Percentiles rank a stretch among this genome's conserved stretches.
Evolutionary conservation across 2,888 invertebrate genomes (phyloP).

Genomic region (Hydrotaea cyrtoneurina): DNA sequence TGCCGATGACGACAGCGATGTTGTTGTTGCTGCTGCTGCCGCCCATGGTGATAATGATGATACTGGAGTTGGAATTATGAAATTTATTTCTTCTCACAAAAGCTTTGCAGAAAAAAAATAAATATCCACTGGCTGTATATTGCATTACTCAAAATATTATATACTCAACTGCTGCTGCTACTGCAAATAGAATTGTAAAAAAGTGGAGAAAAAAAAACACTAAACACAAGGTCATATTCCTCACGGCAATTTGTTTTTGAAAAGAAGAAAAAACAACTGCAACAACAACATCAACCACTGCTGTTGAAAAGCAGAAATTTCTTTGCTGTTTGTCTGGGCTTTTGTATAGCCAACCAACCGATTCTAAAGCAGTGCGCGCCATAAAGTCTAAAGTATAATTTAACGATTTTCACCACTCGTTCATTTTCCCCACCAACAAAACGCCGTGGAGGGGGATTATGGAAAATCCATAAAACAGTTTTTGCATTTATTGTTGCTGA

Average conservation of each 20-base stretch:
- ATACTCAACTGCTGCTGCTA: background rate
- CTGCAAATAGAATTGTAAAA: constrained; percentile 28
- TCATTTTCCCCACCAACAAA: background rate
- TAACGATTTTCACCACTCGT: constrained; percentile 41
- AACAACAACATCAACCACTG: constrained; percentile 15
- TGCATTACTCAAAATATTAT: constrained; percentile 53
- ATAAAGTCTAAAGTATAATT: constrained; percentile 59
- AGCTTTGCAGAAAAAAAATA: constrained; percentile 15
- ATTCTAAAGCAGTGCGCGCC: constrained; percentile 41
- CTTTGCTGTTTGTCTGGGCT: constrained; percentile 4
- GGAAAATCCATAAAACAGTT: constrained; percentile 20
- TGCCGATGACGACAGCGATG: background rate
- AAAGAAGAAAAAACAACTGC: constrained; percentile 35
- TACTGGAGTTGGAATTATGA: constrained; percentile 53
- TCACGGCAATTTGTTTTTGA: constrained; percentile 56
- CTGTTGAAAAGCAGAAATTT: background rate
- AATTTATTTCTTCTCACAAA: constrained; percentile 43
- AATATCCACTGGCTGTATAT: constrained; percentile 38
- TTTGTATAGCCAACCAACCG: background rate
- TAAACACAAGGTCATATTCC: constrained; percentile 62
- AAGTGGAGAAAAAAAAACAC: constrained; percentile 37
- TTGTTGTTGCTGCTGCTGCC: background rate
- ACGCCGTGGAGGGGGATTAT: background rate
- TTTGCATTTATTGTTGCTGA: background rate
- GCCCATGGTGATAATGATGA: no score